These are phyloP conservation scores for Phrynocephalus versicolor DNA, from an alignment of 2,113 vertebrate genomes.

Conservation along the genomic window DNA sequence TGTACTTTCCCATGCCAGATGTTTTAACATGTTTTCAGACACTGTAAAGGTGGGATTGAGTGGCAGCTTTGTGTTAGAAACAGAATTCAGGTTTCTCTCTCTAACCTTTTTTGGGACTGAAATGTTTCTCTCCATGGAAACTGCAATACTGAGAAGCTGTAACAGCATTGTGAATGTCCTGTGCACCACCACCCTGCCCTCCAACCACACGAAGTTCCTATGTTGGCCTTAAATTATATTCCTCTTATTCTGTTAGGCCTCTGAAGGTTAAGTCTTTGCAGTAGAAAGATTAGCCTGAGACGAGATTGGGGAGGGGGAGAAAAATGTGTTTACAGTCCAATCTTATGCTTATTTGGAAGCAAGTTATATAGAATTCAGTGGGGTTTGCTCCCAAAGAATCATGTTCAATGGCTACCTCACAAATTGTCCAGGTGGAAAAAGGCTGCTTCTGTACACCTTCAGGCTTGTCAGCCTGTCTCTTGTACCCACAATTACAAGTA, in stretches of 20 bases:
- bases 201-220: constrained; percentile 44
- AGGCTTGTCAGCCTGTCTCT: not conserved
- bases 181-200: not conserved
- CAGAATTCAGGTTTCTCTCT: constrained; percentile 71
- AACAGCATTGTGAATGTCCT: constrained; percentile 60
- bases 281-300: not conserved
- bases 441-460: not conserved
- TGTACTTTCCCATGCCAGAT: constrained; percentile 89
- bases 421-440: not conserved
- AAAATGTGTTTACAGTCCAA: too few relatives aligned
- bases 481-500: too few relatives aligned
- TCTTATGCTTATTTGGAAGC: not conserved
- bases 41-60: constrained; percentile 88
- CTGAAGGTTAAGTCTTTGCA: not conserved
- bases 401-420: not conserved
- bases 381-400: not conserved
- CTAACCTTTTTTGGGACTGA: constrained; percentile 78
- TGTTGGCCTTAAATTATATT: constrained; percentile 70
- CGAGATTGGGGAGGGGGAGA: too few relatives aligned
- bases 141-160: constrained; percentile 58
- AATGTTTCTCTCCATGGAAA: constrained; percentile 65
- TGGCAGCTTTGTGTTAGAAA: constrained; percentile 86
- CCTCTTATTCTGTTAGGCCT: constrained; percentile 38
- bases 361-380: not conserved
- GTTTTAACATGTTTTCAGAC: constrained; percentile 85